Percentiles rank a stretch among this genome's conserved stretches.
phyloP scores from a whole-genome alignment of 2,113 vertebrate genomes.

The Merops nubicus region DNA sequence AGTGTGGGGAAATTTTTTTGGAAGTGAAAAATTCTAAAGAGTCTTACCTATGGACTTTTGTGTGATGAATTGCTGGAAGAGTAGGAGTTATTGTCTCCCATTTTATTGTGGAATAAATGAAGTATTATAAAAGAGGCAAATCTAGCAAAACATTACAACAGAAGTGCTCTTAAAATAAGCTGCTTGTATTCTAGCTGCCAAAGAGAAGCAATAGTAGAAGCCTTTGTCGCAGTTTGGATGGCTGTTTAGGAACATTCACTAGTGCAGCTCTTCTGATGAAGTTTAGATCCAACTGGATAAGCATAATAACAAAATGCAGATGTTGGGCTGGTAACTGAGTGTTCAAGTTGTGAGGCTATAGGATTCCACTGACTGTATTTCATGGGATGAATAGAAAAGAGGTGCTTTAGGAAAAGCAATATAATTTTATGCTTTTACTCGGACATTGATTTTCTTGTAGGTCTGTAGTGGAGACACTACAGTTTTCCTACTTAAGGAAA shows the following conservation, averaged over 20 bases:
- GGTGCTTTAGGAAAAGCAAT: background rate
- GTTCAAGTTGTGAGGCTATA: background rate
- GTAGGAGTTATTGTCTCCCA: background rate
- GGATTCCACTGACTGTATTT: background rate
- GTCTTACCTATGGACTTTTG: background rate
- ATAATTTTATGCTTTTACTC: background rate
- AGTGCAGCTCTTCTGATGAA: background rate
- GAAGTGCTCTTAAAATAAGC: background rate
- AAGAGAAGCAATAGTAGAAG: background rate
- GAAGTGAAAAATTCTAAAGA: background rate
- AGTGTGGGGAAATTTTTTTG: background rate
- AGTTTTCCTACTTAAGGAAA: background rate
- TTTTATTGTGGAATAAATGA: background rate
- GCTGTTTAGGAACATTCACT: background rate
- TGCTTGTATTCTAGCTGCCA: background rate
- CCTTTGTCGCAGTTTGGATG: background rate
- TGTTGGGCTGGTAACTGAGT: background rate
- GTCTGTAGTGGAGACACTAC: background rate
- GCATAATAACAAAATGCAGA: background rate
- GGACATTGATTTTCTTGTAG: background rate
- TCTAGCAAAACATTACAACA: background rate
- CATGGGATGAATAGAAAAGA: background rate
- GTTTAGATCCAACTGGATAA: background rate
- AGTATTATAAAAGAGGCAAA: background rate
- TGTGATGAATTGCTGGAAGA: background rate